Evolutionary conservation across 2,888 invertebrate species (phyloP), one percentile per base, ranked within the genome.

Genomic region (Volucella zonaria): DNA sequence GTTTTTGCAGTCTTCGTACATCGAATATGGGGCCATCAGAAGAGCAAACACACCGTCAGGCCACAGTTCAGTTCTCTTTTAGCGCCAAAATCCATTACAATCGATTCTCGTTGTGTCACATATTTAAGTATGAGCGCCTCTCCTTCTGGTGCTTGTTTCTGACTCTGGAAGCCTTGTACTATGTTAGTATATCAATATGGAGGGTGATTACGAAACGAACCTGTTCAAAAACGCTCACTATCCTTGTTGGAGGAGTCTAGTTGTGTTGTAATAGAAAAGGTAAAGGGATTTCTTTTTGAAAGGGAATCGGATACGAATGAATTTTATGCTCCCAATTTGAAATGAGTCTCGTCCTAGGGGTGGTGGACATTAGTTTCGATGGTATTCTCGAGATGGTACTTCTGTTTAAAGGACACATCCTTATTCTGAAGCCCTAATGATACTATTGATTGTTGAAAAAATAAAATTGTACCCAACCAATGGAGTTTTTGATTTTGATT

Each of bases 1-100:
- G 85, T 85, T 85, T 85, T 85, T 85, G 85, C 85, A 85, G 85
- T 85, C 61, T 81, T 76, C 62, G 54, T 76, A 56, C 71, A 76
- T 67, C 58, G 68, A 81, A 49, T 61, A 85, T 76, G 71, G 71
- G 85, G 85, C 71, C 73, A 66, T 15, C 85, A 85, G 76, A 76
- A 76, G 18, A 54, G 42, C 15, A 2, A 59, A 40, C 68, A 74
- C 47, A 68, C 15, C 43, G 47, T 56, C 15, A 38, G 8, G 2
- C 10, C 1, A 14, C n/a, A 14, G 6, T 10, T 61, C 38, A n/a
- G 42, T 45, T 43, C 12, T 45, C 18, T 45, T 12, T 61, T 76
- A 31, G 52, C 68, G 76, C 52, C 52, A 68, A 42, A 23, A 56
- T 11, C 43, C 15, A 70, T 42, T 58, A 10, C 12, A 61, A 52